phyloP scores from a whole-genome alignment of 2,888 invertebrate genomes.

The Nephrotoma flavescens region DNA sequence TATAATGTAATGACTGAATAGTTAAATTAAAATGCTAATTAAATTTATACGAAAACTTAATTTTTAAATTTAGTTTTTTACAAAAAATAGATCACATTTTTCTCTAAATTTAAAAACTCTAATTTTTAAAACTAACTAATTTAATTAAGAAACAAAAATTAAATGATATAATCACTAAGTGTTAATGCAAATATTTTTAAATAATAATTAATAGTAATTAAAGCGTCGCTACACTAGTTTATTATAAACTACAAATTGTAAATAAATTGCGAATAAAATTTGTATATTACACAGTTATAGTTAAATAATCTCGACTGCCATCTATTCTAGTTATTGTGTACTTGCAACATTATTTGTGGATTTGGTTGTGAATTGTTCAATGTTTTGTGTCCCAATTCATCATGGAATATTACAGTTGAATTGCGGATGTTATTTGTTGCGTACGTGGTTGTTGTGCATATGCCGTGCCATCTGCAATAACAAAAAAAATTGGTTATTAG shows the following conservation, averaged over 20 bases:
- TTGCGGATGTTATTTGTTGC: not conserved
- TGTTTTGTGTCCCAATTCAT: not conserved
- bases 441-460: not conserved
- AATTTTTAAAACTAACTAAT: no score
- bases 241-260: not conserved
- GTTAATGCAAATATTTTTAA: not conserved
- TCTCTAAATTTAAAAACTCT: no score
- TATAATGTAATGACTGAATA: no score
- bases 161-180: no score
- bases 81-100: no score
- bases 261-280: not conserved
- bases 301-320: not conserved
- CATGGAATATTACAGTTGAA: not conserved
- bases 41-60: no score
- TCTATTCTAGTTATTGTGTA: not conserved
- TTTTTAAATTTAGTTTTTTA: no score
- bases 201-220: not conserved
- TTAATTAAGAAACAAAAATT: no score
- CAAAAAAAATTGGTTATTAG: not conserved
- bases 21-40: no score
- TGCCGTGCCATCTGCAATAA: not conserved
- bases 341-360: not conserved
- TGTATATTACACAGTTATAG: not conserved
- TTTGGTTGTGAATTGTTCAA: not conserved
- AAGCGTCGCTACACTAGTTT: not conserved